phyloP scores from a whole-genome alignment of 2,113 vertebrate species.

The Apteryx owenii region DNA sequence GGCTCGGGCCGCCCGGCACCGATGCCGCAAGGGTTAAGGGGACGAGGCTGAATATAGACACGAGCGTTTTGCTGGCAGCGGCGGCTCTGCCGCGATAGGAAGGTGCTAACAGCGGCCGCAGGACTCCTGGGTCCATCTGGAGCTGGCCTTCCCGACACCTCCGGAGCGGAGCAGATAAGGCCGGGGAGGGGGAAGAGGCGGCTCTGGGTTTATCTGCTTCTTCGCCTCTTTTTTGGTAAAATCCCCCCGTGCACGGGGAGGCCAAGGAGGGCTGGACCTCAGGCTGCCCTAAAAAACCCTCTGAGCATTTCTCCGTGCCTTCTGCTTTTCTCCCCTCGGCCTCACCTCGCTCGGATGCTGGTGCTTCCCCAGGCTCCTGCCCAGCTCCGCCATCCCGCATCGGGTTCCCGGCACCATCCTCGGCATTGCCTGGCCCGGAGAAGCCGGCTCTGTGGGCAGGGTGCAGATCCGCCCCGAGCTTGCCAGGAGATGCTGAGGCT shows the following conservation, averaged over 20 bases:
- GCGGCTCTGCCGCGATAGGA: background rate
- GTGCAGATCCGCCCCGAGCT: background rate
- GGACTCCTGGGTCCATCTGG: background rate
- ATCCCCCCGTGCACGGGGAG: background rate
- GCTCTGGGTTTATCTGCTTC: background rate
- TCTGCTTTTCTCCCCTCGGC: no score
- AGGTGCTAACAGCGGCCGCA: background rate
- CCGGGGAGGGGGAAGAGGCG: no score
- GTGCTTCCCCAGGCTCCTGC: background rate
- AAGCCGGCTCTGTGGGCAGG: no score
- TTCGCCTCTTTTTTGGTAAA: background rate
- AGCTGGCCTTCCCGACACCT: background rate
- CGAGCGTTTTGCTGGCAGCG: background rate
- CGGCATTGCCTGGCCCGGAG: no score
- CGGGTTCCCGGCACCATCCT: no score
- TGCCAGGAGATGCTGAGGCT: background rate
- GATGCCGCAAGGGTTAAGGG: rapidly evolving
- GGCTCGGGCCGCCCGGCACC: background rate
- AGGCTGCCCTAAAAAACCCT: background rate
- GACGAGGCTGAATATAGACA: background rate
- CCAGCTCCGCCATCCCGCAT: background rate
- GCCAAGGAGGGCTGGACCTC: background rate
- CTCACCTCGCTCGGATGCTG: no score
- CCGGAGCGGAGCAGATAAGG: background rate
- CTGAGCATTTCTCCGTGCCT: background rate